Evolutionary conservation across 2,113 vertebrate genomes (phyloP).

Genomic region (Neogobius melanostomus): DNA sequence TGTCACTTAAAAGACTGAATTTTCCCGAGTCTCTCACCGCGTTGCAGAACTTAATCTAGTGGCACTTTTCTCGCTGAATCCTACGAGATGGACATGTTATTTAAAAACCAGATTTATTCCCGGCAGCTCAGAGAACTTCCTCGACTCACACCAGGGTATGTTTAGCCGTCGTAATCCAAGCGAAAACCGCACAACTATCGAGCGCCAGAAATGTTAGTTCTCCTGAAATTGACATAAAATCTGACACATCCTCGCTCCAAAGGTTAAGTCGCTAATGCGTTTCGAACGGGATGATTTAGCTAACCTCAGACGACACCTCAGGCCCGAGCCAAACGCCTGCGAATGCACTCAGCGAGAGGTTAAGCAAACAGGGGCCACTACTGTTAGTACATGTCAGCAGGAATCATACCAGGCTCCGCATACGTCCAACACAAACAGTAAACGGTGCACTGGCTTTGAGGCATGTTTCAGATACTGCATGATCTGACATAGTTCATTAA

Average conservation of each 20-base stretch:
- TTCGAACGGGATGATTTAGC: conserved; percentile 55
- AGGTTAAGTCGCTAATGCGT: conserved; percentile 47
- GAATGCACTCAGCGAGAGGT: conserved; percentile 49
- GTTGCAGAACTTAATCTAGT: conserved; percentile 11
- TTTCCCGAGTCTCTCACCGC: neutral
- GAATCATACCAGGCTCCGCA: conserved; percentile 36
- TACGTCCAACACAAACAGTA: conserved; percentile 56
- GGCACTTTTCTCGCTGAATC: conserved; percentile 32
- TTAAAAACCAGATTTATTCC: conserved; percentile 48
- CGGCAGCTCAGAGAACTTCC: conserved; percentile 48
- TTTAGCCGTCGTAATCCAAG: conserved; percentile 45
- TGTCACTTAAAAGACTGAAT: neutral
- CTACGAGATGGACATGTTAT: conserved; percentile 27
- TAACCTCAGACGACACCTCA: conserved; percentile 48
- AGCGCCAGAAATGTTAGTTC: conserved; percentile 49
- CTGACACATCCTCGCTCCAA: conserved; percentile 55
- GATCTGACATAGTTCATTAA: conserved; percentile 6
- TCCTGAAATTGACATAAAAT: conserved; percentile 58
- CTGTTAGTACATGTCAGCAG: conserved; percentile 53
- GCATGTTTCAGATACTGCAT: neutral
- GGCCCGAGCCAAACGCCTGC: conserved; percentile 43
- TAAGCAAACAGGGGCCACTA: conserved; percentile 49
- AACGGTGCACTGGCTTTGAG: conserved; percentile 32
- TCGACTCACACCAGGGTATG: conserved; percentile 46
- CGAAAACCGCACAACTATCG: conserved; percentile 55